Evolutionary conservation across 1,140 invertebrate genomes (phyloP), one percentile per base, ranked within the genome.

Genomic region (Cheumatopsyche charites): DNA sequence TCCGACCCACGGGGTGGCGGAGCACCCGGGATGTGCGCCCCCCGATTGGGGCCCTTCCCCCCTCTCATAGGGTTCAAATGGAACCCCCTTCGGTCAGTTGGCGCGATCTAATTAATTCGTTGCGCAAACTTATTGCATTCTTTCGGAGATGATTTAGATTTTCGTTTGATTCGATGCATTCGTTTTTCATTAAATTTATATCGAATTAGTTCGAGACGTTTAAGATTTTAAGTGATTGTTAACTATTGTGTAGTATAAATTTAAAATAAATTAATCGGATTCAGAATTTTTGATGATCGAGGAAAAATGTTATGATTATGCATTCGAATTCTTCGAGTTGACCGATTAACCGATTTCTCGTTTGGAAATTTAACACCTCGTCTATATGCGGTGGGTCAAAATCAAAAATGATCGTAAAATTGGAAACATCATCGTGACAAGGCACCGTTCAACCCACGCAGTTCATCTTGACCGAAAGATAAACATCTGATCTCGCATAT

Each of bases 61-160:
- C 47, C 1, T 23, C n/a, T 13, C 47, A 3, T 13, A 45, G 62
- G 45, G 6, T 11, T n/a, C n/a, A n/a, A n/a, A n/a, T n/a, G n/a
- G n/a, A n/a, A n/a, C n/a, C n/a, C n/a, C n/a, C n/a, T n/a, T n/a
- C n/a, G n/a, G n/a, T n/a, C n/a, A n/a, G n/a, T n/a, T n/a, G 19
- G 19, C 29, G 62, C n/a, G 11, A 42, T 63, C 62, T 63, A 42
- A 63, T 63, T 63, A 17, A 63, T 63, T 63, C 62, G n/a, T 41
- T 15, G 19, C 41, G n/a, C 4, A 63, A 63, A 11, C 29, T 63
- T 63, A 42, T 42, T 62, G 58, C 58, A 62, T 62, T 62, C 17
- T 58, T 58, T 58, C 23, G 17, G 43, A 45, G 43, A 15, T 15
- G 43, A 45, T 45, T n/a, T n/a, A n/a, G n/a, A n/a, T n/a, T n/a